Base-by-base conservation (phyloP, 2,888 invertebrate species). In the Pediacus dermestoides region DNA sequence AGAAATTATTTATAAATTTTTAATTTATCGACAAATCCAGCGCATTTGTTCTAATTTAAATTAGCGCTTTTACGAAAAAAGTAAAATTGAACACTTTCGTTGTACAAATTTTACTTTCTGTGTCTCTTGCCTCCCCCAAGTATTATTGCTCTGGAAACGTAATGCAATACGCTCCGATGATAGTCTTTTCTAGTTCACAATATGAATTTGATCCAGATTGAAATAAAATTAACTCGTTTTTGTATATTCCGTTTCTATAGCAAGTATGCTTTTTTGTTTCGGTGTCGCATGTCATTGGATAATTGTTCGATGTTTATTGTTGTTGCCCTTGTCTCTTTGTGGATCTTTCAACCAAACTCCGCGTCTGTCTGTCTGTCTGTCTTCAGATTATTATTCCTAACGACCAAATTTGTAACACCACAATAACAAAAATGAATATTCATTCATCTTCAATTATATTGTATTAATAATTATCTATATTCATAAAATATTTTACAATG, bases 241-340 rank as follows among this genome's bases (percentile, higher is more conserved):
- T n/a, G n/a, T n/a, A n/a, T n/a, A n/a, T n/a, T n/a, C n/a, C n/a
- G n/a, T n/a, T n/a, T n/a, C n/a, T n/a, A n/a, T n/a, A n/a, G n/a
- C n/a, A n/a, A n/a, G n/a, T n/a, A n/a, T n/a, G n/a, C n/a, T 34
- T 18, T 46, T 34, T 49, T 31, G 53, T 60, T 53, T 63, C 55
- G 57, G 59, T 66, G 66, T 67, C 58, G 67, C 67, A 68, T 67
- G 67, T 64, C 62, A 61, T 55, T 60, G 44, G 38, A 58, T 66
- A 57, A 58, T 66, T 68, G 64, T 66, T 66, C 60, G 61, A 64
- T 68, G 68, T 69, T 68, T 57, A 64, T 66, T 68, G 68, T 68
- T 67, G 63, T 67, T 52, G 52, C 47, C 46, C 61, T 60, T 62
- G 61, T 66, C 62, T 64, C 57, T 49, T 51, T 56, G 57, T 60